These are phyloP conservation scores for Callopanchax toddi DNA, from an alignment of 2,113 vertebrate genomes.

Conservation along the genomic window DNA sequence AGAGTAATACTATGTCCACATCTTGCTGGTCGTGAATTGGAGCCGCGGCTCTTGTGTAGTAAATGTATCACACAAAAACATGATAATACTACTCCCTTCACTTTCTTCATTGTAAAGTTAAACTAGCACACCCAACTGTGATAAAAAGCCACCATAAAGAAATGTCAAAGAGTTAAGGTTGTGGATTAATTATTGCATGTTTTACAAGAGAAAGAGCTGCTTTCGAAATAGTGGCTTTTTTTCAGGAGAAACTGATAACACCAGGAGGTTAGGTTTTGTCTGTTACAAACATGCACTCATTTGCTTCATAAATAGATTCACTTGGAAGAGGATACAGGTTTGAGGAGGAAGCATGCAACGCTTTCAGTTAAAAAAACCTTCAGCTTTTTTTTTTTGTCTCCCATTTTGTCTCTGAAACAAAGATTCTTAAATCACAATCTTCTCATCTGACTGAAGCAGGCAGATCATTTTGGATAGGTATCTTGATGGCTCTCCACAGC, in stretches of 20 bases:
- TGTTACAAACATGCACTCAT: conserved; percentile 84
- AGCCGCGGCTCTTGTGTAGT: conserved; percentile 39
- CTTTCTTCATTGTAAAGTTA: conserved; percentile 57
- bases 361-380: conserved; percentile 75
- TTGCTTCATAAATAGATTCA: conserved; percentile 81
- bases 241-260: conserved; percentile 68
- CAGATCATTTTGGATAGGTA: conserved; percentile 71
- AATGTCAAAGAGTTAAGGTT: conserved; percentile 69
- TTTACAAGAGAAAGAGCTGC: conserved; percentile 70
- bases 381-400: conserved; percentile 35
- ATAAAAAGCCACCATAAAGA: conserved; percentile 61
- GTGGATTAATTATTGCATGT: conserved; percentile 85
- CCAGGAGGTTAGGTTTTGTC: conserved; percentile 76
- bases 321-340: conserved; percentile 82
- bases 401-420: conserved; percentile 58
- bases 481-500: conserved; percentile 65
- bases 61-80: conserved; percentile 55
- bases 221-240: conserved; percentile 60
- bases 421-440: conserved; percentile 62
- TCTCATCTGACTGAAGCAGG: conserved; percentile 71
- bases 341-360: conserved; percentile 84
- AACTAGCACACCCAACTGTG: conserved; percentile 56
- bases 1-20: conserved; percentile 68
- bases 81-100: conserved; percentile 62
- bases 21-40: conserved; percentile 61